These are phyloP conservation scores for Ammospiza caudacuta DNA, from an alignment of 2,113 vertebrate species.

Conservation along the genomic window DNA sequence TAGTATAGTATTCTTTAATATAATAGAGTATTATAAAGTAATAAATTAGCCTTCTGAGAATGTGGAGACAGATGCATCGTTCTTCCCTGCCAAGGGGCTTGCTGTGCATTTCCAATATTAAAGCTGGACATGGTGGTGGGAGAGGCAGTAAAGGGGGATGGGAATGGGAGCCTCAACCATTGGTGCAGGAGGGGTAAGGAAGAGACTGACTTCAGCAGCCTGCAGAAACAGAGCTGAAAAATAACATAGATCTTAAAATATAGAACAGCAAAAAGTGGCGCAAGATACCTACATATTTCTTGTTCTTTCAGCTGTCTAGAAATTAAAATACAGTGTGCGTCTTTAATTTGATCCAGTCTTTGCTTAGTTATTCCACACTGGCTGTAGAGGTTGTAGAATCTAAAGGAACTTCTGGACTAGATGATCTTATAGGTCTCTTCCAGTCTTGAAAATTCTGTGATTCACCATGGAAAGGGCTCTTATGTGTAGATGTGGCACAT, in stretches of 20 bases:
- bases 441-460: no score
- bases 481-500: not conserved
- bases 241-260: not conserved
- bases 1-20: no score
- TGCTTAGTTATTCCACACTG: not conserved
- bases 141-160: not conserved
- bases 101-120: no score
- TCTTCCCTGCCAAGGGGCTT: no score
- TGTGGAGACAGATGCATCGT: no score
- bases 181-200: no score
- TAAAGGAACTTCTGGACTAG: not conserved
- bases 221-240: not conserved
- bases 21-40: no score
- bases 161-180: no score
- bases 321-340: not conserved
- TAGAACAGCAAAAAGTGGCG: not conserved
- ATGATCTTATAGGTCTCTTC: no score
- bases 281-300: fast-evolving
- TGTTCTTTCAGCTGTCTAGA: not conserved
- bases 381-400: not conserved
- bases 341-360: not conserved
- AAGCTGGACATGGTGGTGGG: fast-evolving
- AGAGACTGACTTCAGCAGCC: not conserved
- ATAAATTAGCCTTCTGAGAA: no score
- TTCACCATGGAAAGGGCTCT: not conserved